phyloP scores from a whole-genome alignment of 2,113 vertebrate genomes.

The Abramis brama region DNA sequence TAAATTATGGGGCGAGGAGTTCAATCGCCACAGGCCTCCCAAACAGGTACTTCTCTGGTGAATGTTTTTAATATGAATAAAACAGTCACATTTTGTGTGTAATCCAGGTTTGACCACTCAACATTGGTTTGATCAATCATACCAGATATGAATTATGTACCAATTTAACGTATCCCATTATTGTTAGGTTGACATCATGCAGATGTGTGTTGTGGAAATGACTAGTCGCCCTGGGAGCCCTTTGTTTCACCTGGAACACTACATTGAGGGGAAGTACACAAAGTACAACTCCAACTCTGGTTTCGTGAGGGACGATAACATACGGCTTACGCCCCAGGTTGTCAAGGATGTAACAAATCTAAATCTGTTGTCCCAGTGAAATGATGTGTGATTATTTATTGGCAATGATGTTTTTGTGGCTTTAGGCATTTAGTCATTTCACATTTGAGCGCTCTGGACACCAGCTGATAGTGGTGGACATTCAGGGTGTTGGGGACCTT shows the following conservation, averaged over 20 bases:
- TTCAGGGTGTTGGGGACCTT: constrained; percentile 97
- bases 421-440: constrained; percentile 96
- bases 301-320: constrained; percentile 93
- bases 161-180: not conserved
- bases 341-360: not conserved
- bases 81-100: not conserved
- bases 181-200: constrained; percentile 94
- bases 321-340: constrained; percentile 95
- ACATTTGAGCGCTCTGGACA: constrained; percentile 95
- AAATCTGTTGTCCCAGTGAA: not conserved
- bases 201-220: constrained; percentile 94
- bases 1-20: constrained; percentile 98
- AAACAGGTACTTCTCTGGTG: constrained; percentile 83
- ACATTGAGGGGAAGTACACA: constrained; percentile 98
- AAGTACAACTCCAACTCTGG: constrained; percentile 99
- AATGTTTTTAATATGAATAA: not conserved
- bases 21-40: constrained; percentile 92
- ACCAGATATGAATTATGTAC: too few species aligned
- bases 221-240: constrained; percentile 81
- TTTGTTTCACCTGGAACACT: constrained; percentile 95
- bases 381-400: not conserved
- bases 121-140: not conserved
- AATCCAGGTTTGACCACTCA: not conserved
- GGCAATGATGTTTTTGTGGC: not conserved
- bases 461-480: constrained; percentile 96